These are phyloP conservation scores for Metopolophium dirhodum DNA, from an alignment of 1,140 invertebrate species.

Conservation along the genomic window DNA sequence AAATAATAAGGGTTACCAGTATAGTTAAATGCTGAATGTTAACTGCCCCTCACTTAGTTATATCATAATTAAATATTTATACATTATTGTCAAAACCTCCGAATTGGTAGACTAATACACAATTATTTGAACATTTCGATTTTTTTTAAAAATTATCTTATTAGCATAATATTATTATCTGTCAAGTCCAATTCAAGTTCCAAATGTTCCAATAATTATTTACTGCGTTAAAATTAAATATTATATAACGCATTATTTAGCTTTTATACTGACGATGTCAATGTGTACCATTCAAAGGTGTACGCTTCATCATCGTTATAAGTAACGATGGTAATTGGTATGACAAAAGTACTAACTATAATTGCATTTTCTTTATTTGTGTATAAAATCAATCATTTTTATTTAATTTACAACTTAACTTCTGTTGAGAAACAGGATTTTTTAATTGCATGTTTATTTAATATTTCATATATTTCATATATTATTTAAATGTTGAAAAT, in stretches of 20 bases:
- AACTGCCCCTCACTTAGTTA: not conserved
- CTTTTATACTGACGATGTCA: not conserved
- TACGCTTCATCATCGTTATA: not conserved
- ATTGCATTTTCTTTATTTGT: not conserved
- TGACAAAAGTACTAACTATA: not conserved
- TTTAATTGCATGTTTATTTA: not conserved
- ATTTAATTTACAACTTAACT: not conserved
- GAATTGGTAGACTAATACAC: not conserved
- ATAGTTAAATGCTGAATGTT: not conserved
- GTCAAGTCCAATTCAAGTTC: not conserved
- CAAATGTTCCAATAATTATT: too few species aligned
- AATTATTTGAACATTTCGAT: not conserved
- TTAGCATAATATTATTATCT: not conserved
- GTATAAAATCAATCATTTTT: constrained; percentile 3
- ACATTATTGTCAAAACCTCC: not conserved
- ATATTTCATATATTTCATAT: not conserved
- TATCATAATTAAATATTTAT: not conserved
- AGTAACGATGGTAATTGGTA: not conserved
- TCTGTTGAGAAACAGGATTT: not conserved
- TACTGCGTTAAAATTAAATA: not conserved
- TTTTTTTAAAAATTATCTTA: too few species aligned
- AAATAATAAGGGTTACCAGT: not conserved
- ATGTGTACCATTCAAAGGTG: not conserved
- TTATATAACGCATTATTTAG: not conserved
- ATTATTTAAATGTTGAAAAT: not conserved